Conservation (phyloP, 2,888 invertebrate genomes). For the Oxycera nigricornis region DNA sequence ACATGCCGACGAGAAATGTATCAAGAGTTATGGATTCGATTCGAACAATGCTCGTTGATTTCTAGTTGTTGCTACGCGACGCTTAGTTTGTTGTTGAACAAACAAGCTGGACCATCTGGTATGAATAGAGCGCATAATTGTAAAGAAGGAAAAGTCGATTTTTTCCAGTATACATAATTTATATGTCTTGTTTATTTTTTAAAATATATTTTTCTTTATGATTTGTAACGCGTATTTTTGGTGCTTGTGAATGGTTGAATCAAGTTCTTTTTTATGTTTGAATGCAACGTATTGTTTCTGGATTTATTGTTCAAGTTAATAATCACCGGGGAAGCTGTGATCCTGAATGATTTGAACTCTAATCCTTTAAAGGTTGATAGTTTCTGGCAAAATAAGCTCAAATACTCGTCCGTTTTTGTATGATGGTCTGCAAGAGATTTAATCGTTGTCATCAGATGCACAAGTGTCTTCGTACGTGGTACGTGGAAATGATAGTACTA, state of each 20-base stretch:
- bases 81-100: neutral
- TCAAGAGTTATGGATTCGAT: neutral
- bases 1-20: neutral
- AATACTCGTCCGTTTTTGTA: no score
- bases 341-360: no score
- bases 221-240: constrained; percentile 5
- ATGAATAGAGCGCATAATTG: constrained; percentile 13
- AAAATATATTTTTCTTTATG: constrained; percentile 36
- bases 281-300: no score
- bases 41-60: neutral
- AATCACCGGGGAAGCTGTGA: no score
- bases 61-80: neutral
- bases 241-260: no score
- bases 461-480: no score
- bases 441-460: no score
- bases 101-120: neutral
- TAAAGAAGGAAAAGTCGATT: constrained; percentile 22
- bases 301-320: no score
- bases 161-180: constrained; percentile 22
- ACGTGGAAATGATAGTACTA: no score
- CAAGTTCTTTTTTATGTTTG: neutral
- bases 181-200: constrained; percentile 31
- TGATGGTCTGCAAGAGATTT: no score
- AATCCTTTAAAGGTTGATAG: no score
- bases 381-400: no score